A percentile compares a stretch with the other conserved stretches of the same genome.
phyloP scores from a whole-genome alignment of 2,113 vertebrate genomes.

The Aphelocoma coerulescens region DNA sequence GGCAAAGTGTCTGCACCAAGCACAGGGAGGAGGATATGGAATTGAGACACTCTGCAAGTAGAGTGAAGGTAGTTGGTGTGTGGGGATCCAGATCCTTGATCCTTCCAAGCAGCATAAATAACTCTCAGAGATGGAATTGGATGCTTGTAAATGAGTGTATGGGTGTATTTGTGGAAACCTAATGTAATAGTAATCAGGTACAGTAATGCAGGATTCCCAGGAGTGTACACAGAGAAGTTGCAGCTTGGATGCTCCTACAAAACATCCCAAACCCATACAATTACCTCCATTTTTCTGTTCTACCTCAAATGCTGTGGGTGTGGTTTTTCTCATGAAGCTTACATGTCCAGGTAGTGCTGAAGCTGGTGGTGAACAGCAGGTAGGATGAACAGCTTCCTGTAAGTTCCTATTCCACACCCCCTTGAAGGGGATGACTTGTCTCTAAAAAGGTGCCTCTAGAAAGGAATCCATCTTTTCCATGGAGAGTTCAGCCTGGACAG shows the following conservation, averaged over 20 bases:
- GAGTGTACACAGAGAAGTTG: background rate
- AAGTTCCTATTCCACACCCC: background rate
- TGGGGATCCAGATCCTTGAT: background rate
- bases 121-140: background rate
- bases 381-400: background rate
- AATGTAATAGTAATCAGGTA: rapidly evolving
- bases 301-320: background rate
- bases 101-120: background rate
- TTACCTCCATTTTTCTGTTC: background rate
- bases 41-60: background rate
- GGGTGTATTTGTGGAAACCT: background rate
- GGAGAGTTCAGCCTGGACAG: background rate
- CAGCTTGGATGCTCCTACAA: background rate
- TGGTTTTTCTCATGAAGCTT: background rate
- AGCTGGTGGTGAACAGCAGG: background rate
- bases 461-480: background rate
- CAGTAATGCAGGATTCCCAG: background rate
- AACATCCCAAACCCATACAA: rapidly evolving
- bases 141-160: background rate
- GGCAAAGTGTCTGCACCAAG: background rate
- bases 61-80: background rate
- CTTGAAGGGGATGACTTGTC: background rate
- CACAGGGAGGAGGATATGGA: background rate
- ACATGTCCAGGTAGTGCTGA: background rate
- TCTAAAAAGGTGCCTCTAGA: background rate